phyloP scores from a whole-genome alignment of 2,888 invertebrate species.

The Mesochorus sp. region DNA sequence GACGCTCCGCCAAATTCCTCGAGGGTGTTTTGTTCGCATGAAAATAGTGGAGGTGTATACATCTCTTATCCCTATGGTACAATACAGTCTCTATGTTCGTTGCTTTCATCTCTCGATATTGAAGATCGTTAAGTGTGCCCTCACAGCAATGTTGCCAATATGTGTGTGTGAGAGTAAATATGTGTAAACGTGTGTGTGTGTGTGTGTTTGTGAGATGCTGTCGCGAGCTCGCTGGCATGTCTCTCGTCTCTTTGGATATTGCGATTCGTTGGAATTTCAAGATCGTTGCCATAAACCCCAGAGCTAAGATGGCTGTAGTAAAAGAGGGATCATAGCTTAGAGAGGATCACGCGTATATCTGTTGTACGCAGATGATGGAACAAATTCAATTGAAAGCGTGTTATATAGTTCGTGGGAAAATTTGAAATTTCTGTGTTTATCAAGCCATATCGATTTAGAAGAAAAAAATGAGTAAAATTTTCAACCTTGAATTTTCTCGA shows the following conservation, averaged over 20 bases:
- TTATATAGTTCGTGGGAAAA: background rate
- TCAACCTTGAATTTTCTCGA: no score
- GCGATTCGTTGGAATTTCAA: constrained; percentile 73
- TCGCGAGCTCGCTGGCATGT: constrained; percentile 42
- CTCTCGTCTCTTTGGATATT: constrained; percentile 67
- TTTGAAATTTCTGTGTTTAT: no score
- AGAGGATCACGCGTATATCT: background rate
- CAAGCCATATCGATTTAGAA: no score
- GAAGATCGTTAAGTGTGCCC: constrained; percentile 37
- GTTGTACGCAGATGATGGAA: background rate
- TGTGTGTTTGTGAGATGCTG: no score
- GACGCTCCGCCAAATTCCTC: constrained; percentile 12
- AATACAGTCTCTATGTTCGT: background rate
- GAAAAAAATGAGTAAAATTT: no score
- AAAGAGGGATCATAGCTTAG: constrained; percentile 8
- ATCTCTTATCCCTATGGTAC: constrained; percentile 1
- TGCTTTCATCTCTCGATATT: constrained; percentile 20
- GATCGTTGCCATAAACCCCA: constrained; percentile 64
- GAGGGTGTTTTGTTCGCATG: constrained; percentile 4
- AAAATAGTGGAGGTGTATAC: constrained; percentile 4
- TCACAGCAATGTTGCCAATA: constrained; percentile 29
- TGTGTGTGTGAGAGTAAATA: no score
- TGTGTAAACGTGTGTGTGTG: no score
- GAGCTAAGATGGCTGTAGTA: constrained; percentile 44
- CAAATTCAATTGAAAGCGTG: constrained; percentile 41